Base-by-base conservation (phyloP, 2,113 vertebrate species). In the Hippocampus zosterae region DNA sequence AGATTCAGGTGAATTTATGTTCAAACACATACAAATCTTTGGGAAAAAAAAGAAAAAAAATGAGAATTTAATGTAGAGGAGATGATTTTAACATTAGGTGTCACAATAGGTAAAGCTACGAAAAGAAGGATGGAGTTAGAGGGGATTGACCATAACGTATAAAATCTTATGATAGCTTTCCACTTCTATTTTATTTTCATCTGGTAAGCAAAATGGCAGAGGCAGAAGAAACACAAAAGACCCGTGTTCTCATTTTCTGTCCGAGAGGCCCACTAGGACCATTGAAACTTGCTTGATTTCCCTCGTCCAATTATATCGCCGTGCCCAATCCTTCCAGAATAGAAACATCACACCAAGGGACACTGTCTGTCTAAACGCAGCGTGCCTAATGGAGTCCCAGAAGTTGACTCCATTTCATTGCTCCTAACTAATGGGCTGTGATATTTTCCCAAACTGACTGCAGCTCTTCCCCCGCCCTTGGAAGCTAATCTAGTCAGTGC, bases 231-330 rank as follows among this genome's bases (percentile, higher is more conserved):
- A 91, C 79, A 91, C 91, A 91, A 91, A 37, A 92, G 82, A 82
- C 88, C 83, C 70, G 83, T 86, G 90, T 91, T 93, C 90, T 92
- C 89, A 90, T 93, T 93, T 92, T 92, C 82, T 84, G 84, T 91
- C 86, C 87, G 86, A 92, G 89, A 90, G 88, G 91, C 92, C 90
- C 85, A 90, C 33, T 86, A 93, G 92, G 91, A 94, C 93, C 86
- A 77, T 90, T 92, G 94, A 92, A 96, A 93, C 94, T 93, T 92
- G 84, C 91, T 88, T 96, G 94, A 95, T 96, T 96, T 97, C 94
- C 95, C 96, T 92, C 92, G 93, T 84, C 95, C 95, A 97, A 95
- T 97, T 96, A 96, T 93, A 95, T 94, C 91, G 90, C 88, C 88
- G 92, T 88, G 90, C 91, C 91, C 91, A 88, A 92, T 93, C 92